Evolutionary conservation across 2,797 vertebrate species (phyloP).

Genomic region (Xerus rutilus): DNA sequence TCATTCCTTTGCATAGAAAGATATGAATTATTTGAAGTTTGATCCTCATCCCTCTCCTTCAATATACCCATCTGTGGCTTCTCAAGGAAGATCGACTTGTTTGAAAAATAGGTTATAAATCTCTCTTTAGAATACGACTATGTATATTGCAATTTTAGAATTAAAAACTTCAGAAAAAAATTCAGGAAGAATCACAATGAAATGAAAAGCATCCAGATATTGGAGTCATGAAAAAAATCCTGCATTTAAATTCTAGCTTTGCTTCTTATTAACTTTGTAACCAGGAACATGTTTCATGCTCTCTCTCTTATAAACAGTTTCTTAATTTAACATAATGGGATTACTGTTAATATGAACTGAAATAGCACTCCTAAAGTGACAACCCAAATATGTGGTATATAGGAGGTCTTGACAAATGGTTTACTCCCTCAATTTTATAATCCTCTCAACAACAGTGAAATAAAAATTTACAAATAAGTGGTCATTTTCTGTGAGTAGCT

Average conservation of each 20-base stretch:
- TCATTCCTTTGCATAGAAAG: conserved; percentile 3
- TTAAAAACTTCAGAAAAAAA: not conserved
- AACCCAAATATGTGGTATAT: not conserved
- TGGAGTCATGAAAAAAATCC: not conserved
- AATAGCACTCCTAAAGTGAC: not conserved
- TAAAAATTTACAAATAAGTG: not conserved
- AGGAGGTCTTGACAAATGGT: not conserved
- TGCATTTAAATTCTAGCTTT: not conserved
- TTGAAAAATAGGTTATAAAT: not conserved
- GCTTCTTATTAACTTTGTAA: not conserved
- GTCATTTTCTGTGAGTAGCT: not conserved
- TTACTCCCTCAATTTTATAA: not conserved
- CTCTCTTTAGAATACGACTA: not conserved
- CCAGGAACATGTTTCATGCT: not conserved
- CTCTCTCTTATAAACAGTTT: not conserved
- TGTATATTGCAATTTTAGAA: not conserved
- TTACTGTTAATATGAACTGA: not conserved
- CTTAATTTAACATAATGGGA: conserved; percentile 13
- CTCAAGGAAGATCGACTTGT: not conserved
- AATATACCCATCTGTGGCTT: not conserved
- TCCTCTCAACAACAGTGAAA: not conserved
- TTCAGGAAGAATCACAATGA: not conserved
- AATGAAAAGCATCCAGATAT: conserved; percentile 17
- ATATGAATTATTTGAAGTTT: conserved; percentile 23
- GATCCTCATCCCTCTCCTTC: not conserved